These are phyloP conservation scores for Amorpha juglandis DNA, from an alignment of 2,888 invertebrate species.

Conservation along the genomic window DNA sequence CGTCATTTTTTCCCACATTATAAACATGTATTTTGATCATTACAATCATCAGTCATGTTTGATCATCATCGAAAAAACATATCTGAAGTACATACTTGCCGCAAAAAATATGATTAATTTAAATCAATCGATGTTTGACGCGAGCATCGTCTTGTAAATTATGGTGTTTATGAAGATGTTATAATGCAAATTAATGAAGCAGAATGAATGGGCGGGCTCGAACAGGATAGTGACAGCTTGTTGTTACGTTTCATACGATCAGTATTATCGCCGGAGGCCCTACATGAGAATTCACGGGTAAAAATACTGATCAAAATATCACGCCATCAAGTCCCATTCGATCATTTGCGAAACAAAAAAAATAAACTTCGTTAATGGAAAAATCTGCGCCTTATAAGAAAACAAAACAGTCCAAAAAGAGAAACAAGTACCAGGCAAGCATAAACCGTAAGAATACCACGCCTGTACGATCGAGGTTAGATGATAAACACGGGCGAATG, in stretches of 20 bases:
- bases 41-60: constrained; percentile 21
- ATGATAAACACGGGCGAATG: constrained; percentile 13
- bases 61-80: constrained; percentile 12
- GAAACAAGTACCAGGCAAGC: constrained; percentile 9
- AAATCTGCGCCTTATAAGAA: no score
- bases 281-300: no score
- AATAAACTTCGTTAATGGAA: no score
- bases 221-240: no score
- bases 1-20: constrained; percentile 13
- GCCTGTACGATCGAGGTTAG: constrained; percentile 21
- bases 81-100: background rate
- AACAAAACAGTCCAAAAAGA: background rate
- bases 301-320: no score
- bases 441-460: constrained; percentile 19
- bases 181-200: background rate
- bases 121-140: constrained; percentile 11
- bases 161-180: background rate
- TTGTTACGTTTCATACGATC: no score
- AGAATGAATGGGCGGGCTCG: background rate
- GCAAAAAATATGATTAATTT: constrained; percentile 15
- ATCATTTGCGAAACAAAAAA: no score
- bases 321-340: no score
- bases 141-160: background rate
- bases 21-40: constrained; percentile 18
- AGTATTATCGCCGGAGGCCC: no score